Base-by-base conservation (phyloP, 2,113 vertebrate genomes). In the Ceyx cyanopectus region DNA sequence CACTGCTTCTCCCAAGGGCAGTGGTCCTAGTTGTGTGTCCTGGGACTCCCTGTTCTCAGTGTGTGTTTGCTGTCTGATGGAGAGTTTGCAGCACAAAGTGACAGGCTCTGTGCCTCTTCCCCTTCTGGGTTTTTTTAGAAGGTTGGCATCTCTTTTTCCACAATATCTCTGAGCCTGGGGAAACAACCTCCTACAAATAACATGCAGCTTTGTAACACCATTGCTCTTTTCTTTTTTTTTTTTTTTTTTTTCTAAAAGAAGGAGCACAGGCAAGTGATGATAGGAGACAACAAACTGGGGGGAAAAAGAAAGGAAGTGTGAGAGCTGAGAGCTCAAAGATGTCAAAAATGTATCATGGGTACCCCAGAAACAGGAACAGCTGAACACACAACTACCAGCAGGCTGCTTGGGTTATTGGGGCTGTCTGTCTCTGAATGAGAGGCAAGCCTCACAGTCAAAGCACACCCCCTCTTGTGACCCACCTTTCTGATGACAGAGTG, bases 181-280 rank as follows among this genome's bases (percentile, higher is more conserved):
- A 89, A 96, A 95, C 78, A 87, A 73, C 62, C 58, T 94, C 91
- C 91, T 85, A 93, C 91, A 95, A 91, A 79, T 20, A 84, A 61
- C 89, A 79, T 27, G 74, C 30, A 90, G 91, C 29, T 89, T 89
- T 89, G 61, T 65, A 84, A 93, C 74, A 85, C 14, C 27, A 45
- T 43, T 96, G 93, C 91, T 95, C 87, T 92, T 93, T 37, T n/a
- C n/a, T n/a, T 37, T 37, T 4, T 37, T 37, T 37, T 37, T 37
- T 91, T 30, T 46, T 32, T 57, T 12, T 14, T 48, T 24, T 21
- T 20, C 27, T 63, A 20, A 51, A 23, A 74, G 12, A 77, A 65
- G n/a, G 29, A 89, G 26, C 27, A 50, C 18, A 73, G 40, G 14
- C 53, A 50, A 93, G 29, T 73, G 62, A 90, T 53, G 61, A 91